A percentile compares a stretch with the other conserved stretches of the same genome.
Evolutionary conservation across 2,113 vertebrate genomes (phyloP).

Genomic region (Psilopsiagon aymara): DNA sequence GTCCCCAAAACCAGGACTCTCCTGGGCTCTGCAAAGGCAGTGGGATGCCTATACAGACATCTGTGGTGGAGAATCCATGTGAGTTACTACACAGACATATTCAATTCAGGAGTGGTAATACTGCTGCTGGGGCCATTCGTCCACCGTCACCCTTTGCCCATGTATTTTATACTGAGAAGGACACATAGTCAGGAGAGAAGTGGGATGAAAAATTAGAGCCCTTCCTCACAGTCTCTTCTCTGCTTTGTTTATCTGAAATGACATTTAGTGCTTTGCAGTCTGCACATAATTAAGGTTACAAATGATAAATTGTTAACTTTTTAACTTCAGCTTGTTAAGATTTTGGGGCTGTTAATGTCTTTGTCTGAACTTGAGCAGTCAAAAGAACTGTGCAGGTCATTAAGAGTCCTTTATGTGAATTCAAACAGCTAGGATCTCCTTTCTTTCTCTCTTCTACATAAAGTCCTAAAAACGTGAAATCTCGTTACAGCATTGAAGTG

Average conservation of each 20-base stretch:
- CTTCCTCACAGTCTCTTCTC: neutral
- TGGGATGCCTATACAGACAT: neutral
- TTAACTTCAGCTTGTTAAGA: neutral
- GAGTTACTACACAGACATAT: fast-evolving
- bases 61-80: neutral
- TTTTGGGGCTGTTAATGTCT: neutral
- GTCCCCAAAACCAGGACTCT: neutral
- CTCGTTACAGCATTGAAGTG: neutral
- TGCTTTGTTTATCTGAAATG: neutral
- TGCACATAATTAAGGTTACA: neutral
- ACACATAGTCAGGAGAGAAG: fast-evolving
- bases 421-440: neutral
- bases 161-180: neutral
- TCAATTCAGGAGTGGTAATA: neutral
- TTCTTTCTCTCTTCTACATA: neutral
- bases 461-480: neutral
- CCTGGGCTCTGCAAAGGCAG: neutral
- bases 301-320: neutral
- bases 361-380: neutral
- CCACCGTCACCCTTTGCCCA: neutral
- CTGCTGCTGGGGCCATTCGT: neutral
- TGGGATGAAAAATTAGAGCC: neutral
- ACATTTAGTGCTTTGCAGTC: neutral
- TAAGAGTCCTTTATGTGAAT: neutral
- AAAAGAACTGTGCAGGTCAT: neutral